phyloP scores from a whole-genome alignment of 1,140 invertebrate genomes.

The Maconellicoccus hirsutus region DNA sequence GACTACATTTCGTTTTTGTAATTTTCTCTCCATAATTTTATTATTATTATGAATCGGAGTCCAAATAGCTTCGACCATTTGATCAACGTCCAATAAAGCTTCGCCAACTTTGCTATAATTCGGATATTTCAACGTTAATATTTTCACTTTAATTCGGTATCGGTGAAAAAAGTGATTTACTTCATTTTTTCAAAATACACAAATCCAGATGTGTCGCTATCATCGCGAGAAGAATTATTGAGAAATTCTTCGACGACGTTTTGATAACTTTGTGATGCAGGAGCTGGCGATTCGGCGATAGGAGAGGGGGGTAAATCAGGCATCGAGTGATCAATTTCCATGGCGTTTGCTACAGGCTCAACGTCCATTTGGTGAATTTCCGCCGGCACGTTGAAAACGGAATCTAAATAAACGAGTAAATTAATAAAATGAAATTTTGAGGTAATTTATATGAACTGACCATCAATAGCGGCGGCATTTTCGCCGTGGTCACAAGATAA shows the following conservation, averaged over 20 bases:
- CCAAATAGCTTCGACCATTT: neutral
- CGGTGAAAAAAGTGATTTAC: neutral
- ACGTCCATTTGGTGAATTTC: neutral
- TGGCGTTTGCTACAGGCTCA: neutral
- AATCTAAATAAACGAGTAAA: neutral
- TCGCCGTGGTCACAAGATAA: neutral
- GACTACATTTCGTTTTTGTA: neutral
- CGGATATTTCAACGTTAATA: neutral
- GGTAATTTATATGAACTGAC: too few species aligned
- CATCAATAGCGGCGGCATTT: neutral
- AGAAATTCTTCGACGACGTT: constrained; percentile 3
- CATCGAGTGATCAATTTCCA: neutral
- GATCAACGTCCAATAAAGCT: neutral
- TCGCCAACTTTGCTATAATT: neutral
- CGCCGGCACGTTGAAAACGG: neutral
- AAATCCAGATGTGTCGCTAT: neutral
- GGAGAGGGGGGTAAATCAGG: neutral
- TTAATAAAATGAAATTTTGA: too few species aligned
- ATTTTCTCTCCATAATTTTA: neutral
- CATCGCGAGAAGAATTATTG: neutral
- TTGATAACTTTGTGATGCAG: neutral
- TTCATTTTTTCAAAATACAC: constrained; percentile 10
- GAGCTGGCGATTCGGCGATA: neutral
- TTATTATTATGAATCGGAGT: neutral
- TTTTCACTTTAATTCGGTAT: too few species aligned